Conservation (phyloP, 1,140 invertebrate genomes). For the Eupristina koningsbergeri region DNA sequence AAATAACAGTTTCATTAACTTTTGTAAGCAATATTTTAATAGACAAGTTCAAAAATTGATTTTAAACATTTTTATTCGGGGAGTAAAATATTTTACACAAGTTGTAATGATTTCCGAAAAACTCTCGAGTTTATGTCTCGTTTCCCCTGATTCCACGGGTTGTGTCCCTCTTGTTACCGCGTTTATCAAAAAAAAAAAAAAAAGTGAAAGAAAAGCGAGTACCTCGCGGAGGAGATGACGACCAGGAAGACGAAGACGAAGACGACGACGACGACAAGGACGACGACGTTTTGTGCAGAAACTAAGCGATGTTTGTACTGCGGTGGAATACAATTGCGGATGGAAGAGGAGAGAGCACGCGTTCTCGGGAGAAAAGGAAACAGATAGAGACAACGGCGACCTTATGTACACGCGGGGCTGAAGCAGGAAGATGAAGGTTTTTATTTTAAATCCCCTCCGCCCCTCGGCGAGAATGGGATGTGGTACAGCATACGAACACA, state of each 20-base stretch:
- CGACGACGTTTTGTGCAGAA: constrained; percentile 13
- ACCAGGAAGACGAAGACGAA: too few species aligned
- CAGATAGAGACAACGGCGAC: neutral
- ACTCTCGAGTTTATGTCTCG: too few species aligned
- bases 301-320: constrained; percentile 33
- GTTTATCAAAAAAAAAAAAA: constrained; percentile 1
- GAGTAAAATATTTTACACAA: too few species aligned
- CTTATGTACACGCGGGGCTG: neutral
- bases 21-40: too few species aligned
- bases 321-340: neutral
- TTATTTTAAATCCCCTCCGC: constrained; percentile 33
- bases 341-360: neutral
- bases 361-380: neutral
- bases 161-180: neutral
- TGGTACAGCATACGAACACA: neutral
- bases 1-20: too few species aligned
- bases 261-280: too few species aligned
- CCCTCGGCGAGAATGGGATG: neutral
- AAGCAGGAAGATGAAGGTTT: constrained; percentile 30
- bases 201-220: constrained; percentile 9
- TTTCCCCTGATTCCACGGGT: too few species aligned
- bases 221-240: constrained; percentile 14
- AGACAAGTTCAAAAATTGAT: too few species aligned
- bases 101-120: too few species aligned
- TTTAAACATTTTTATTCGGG: too few species aligned